A percentile compares a stretch with the other conserved stretches of the same genome.
phyloP scores from a whole-genome alignment of 2,797 vertebrate species.

The Gobionotothen gibberifrons region DNA sequence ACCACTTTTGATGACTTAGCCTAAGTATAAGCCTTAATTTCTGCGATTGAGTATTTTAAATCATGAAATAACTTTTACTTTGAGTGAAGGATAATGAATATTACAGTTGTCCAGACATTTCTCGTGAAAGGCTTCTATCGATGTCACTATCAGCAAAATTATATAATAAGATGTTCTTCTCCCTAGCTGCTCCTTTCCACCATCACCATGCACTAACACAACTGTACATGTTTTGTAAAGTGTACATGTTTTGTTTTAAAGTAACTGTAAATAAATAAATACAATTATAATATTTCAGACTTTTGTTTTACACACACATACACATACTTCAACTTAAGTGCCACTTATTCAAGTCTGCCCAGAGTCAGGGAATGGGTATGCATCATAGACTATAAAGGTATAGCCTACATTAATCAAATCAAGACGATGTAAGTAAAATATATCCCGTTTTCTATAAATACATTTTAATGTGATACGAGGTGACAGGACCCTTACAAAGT shows the following conservation, averaged over 20 bases:
- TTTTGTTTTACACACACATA: neutral
- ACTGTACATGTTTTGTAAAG: too few relatives aligned
- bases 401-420: too few relatives aligned
- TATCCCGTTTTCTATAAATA: neutral
- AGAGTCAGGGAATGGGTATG: neutral
- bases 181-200: too few relatives aligned
- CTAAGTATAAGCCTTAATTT: neutral
- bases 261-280: too few relatives aligned
- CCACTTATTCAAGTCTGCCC: neutral
- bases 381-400: too few relatives aligned
- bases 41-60: neutral
- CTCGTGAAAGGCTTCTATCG: conserved; percentile 48
- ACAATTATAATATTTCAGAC: too few relatives aligned
- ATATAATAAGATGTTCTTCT: too few relatives aligned
- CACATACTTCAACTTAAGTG: neutral
- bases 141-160: neutral
- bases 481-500: neutral
- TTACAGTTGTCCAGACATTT: neutral
- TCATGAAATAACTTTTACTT: neutral
- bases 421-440: neutral
- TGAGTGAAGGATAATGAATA: too few relatives aligned
- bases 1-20: neutral
- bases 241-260: too few relatives aligned
- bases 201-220: too few relatives aligned
- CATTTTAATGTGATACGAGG: neutral